Conservation (phyloP, 2,113 vertebrate species). For the Myotis brandtii region DNA sequence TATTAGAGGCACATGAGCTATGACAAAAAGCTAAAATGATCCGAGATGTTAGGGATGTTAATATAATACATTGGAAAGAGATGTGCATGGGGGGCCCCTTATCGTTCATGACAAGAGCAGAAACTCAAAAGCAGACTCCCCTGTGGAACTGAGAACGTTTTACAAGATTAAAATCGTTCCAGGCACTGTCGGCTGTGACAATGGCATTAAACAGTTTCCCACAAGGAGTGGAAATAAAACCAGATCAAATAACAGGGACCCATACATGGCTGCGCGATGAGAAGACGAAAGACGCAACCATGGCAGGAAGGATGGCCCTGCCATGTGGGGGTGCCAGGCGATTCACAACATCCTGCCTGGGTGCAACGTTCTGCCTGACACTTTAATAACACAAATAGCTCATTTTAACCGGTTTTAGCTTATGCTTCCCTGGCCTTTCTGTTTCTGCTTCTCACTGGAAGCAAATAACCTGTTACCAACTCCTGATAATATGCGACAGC, state of each 20-base stretch:
- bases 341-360: not conserved
- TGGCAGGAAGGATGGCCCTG: not conserved
- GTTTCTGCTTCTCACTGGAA: slow-evolving; percentile 63
- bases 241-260: not conserved
- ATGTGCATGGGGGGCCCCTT: not conserved
- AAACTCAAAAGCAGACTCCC: slow-evolving; percentile 15
- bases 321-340: not conserved
- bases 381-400: slow-evolving; percentile 74
- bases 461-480: slow-evolving; percentile 60
- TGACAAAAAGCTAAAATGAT: slow-evolving; percentile 60
- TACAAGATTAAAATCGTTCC: slow-evolving; percentile 62
- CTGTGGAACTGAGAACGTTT: slow-evolving; percentile 55
- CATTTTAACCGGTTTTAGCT: slow-evolving; percentile 67
- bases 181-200: not conserved
- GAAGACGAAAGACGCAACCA: not conserved
- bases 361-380: slow-evolving; percentile 41
- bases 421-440: slow-evolving; percentile 47
- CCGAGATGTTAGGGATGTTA: slow-evolving; percentile 51
- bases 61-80: slow-evolving; percentile 65
- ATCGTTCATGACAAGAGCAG: not conserved
- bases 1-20: slow-evolving; percentile 8
- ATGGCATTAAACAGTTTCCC: slow-evolving; percentile 63
- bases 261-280: not conserved
- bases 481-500: not conserved
- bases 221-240: slow-evolving; percentile 44